These are phyloP conservation scores for Melanotus villosus DNA, from an alignment of 2,888 invertebrate species.

Conservation along the genomic window DNA sequence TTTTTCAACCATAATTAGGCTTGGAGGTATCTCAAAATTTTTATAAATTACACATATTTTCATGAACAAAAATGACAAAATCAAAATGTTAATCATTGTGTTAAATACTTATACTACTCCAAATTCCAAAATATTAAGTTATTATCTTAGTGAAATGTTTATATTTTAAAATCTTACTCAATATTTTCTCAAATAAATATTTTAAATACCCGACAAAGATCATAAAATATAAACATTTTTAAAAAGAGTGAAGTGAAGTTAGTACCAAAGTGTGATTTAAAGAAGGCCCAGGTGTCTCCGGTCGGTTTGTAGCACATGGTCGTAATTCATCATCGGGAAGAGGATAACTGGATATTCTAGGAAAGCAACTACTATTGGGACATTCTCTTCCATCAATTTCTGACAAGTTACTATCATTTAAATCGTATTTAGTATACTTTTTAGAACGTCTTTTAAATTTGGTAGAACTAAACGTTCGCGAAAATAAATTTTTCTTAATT, in stretches of 20 bases:
- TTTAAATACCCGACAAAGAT: too few relatives aligned
- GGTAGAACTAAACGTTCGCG: conserved; percentile 64
- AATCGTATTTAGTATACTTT: conserved; percentile 55
- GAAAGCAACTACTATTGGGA: conserved; percentile 64
- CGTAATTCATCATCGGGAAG: conserved; percentile 51
- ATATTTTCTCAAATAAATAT: too few relatives aligned
- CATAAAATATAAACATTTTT: conserved; percentile 32
- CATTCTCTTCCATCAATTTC: conserved; percentile 57
- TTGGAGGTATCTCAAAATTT: too few relatives aligned
- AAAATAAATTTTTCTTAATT: conserved; percentile 63
- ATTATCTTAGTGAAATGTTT: too few relatives aligned
- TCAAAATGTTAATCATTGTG: too few relatives aligned
- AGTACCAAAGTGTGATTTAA: conserved; percentile 66
- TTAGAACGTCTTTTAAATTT: conserved; percentile 60
- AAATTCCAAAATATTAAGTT: too few relatives aligned
- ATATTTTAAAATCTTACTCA: too few relatives aligned
- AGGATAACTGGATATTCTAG: conserved; percentile 63
- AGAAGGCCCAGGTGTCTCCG: conserved; percentile 61
- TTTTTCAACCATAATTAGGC: too few relatives aligned
- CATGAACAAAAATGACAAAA: too few relatives aligned
- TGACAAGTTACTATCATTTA: conserved; percentile 60
- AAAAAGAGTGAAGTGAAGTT: conserved; percentile 63
- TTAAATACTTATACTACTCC: too few relatives aligned
- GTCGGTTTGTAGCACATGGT: conserved; percentile 56
- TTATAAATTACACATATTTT: too few relatives aligned